Evolutionary conservation across 2,797 vertebrate species (phyloP), one percentile per base, ranked within the genome.

Genomic region (Fundulus diaphanus): DNA sequence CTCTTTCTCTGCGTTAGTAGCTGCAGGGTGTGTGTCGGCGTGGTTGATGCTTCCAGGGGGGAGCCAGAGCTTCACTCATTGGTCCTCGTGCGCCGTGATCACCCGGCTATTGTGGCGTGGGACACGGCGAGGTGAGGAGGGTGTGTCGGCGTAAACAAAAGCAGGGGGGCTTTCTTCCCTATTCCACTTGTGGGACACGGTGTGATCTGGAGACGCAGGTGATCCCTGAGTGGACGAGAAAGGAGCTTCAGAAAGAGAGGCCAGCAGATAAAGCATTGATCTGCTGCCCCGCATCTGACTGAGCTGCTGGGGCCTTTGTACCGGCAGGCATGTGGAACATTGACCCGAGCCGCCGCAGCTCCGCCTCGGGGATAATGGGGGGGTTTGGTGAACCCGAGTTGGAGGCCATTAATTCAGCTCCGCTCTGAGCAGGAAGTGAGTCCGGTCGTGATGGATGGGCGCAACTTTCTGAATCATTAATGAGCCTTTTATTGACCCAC

Each of bases 71-170:
- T 84, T 68, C 77, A 77, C 83, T 92, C 93, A 93, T 94, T 93
- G 91, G 91, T 74, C 85, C 74, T 72, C 79, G 70, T 74, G 51
- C 65, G 72, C 27, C 20, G 33, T 77, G 59, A 78, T 82, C 71
- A n/a, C 87, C 82, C 82, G 80, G 69, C 85, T 80, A 85, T 91
- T 93, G 91, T 91, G 82, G 78, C 72, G 59, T 4, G 80, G 75
- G 74, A 84, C 73, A 89, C 73, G 40, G 74, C 74, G 77, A 81
- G 84, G 78, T 33, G 82, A 68, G 63, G 88, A 93, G 93, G 94
- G 93, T 86, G 92, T 93, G 93, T 93, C 92, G 90, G 87, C 76
- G 65, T 82, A 85, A 89, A 92, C 92, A 94, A 94, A 93, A 87
- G 89, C n/a, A n/a, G n/a, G n/a, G n/a, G n/a, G n/a, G 86, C 91